Conservation (phyloP, 2,888 invertebrate species). For the Zonitis immaculata region DNA sequence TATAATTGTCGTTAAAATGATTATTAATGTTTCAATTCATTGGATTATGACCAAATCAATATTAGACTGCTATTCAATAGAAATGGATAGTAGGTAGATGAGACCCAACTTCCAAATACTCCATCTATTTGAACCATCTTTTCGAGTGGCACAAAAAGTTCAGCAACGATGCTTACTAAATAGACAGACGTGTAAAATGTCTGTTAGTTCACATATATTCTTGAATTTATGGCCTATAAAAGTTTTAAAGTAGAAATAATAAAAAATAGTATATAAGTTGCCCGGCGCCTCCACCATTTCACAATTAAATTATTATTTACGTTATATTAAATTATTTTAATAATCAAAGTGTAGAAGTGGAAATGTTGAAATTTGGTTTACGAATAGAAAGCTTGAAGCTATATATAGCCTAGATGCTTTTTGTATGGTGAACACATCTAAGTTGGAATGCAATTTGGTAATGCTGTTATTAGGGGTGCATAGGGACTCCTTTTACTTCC, state of each 20-base stretch:
- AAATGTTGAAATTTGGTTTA: neutral
- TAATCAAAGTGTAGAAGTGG: neutral
- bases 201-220: no score
- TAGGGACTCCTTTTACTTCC: neutral
- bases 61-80: no score
- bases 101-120: no score
- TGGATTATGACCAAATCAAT: no score
- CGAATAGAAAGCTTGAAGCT: neutral
- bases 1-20: no score
- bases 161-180: neutral
- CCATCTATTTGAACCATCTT: no score
- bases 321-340: neutral
- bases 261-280: neutral
- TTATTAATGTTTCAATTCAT: no score
- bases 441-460: neutral
- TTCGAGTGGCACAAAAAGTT: neutral
- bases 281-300: neutral
- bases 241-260: neutral
- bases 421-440: neutral
- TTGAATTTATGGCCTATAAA: no score
- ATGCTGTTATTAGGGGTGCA: neutral
- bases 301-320: no score
- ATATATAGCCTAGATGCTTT: neutral
- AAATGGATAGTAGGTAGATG: no score
- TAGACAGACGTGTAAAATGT: no score